These are phyloP conservation scores for Tachysurus fulvidraco DNA, from an alignment of 2,113 vertebrate species.

Conservation along the genomic window DNA sequence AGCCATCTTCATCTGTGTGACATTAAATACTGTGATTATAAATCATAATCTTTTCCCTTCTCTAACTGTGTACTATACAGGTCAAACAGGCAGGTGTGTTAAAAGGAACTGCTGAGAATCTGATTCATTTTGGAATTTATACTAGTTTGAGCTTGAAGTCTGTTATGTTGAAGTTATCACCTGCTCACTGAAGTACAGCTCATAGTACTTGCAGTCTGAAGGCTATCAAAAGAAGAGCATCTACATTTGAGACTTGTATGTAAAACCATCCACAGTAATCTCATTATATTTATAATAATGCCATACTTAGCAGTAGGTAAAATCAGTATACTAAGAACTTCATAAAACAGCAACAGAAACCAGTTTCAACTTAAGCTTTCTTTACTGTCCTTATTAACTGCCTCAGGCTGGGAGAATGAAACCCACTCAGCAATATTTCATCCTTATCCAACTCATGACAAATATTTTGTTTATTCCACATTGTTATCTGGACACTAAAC, in stretches of 20 bases:
- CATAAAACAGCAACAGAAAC: background rate
- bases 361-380: background rate
- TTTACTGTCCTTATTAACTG: conserved; percentile 1
- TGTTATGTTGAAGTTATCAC: background rate
- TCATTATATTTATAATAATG: background rate
- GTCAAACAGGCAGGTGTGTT: background rate
- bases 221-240: background rate
- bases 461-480: conserved; percentile 30
- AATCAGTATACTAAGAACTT: background rate
- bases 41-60: background rate
- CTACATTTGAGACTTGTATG: background rate
- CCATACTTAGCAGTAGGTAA: background rate
- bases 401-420: background rate
- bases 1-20: background rate
- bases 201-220: background rate
- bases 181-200: background rate
- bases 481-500: conserved; percentile 27
- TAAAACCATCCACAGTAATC: background rate
- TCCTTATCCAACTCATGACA: conserved; percentile 19
- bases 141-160: background rate
- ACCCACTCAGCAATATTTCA: conserved; percentile 4
- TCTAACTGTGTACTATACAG: background rate
- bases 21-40: background rate
- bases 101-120: background rate
- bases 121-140: background rate